Conservation (phyloP, 2,113 vertebrate genomes). For the Erythrocercus mccallii region DNA sequence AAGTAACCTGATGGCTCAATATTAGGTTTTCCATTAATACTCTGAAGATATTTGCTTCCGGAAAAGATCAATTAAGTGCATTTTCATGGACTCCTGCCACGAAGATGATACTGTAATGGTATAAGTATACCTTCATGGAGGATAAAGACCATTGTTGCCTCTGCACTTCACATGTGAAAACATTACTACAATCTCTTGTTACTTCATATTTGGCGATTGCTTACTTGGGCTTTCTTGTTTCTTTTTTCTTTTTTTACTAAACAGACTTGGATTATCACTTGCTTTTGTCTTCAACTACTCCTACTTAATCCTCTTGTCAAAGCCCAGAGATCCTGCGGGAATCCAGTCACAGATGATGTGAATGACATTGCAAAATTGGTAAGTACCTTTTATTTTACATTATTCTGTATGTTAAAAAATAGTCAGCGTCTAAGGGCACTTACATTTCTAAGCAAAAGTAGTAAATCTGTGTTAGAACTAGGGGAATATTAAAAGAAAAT, state of each 20-base stretch:
- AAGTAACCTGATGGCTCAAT: background rate
- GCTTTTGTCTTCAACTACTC: slow-evolving; percentile 82
- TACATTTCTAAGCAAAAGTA: background rate
- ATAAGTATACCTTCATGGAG: background rate
- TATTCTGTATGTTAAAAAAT: background rate
- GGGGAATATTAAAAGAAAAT: background rate
- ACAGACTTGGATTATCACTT: slow-evolving; percentile 85
- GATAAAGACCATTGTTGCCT: background rate
- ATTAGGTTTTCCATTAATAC: background rate
- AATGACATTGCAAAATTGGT: slow-evolving; percentile 80
- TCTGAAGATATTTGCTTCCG: background rate
- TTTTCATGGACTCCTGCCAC: background rate
- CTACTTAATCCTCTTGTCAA: slow-evolving; percentile 77
- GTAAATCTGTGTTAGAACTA: background rate
- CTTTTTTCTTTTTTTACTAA: background rate
- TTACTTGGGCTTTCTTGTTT: slow-evolving; percentile 8
- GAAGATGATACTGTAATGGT: background rate
- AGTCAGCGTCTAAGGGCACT: background rate
- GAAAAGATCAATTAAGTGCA: background rate
- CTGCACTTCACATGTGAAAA: background rate
- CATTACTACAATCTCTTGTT: background rate
- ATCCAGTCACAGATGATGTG: slow-evolving; percentile 82
- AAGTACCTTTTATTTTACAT: slow-evolving; percentile 46
- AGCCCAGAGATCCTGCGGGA: slow-evolving; percentile 75
- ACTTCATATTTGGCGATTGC: background rate